These are phyloP conservation scores for Daphoenositta chrysoptera DNA, from an alignment of 2,113 vertebrate species.

Conservation along the genomic window DNA sequence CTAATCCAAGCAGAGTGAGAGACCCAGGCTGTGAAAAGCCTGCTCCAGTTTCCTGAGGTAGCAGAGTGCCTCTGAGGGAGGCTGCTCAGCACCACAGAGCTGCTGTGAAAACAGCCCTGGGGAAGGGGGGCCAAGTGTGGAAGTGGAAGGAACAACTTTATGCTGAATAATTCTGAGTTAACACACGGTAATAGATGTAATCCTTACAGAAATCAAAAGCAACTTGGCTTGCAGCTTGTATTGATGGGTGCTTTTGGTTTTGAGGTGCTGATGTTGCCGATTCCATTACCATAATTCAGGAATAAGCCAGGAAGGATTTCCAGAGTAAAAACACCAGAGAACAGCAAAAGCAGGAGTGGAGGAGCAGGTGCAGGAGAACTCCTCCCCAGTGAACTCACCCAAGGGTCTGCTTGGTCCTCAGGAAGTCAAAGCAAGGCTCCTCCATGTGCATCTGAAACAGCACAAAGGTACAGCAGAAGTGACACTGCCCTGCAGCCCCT, in stretches of 20 bases:
- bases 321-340: not conserved
- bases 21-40: not conserved
- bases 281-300: not conserved
- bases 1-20: not conserved
- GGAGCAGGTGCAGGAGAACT: not conserved
- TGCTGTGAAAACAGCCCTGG: not conserved
- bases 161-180: not conserved
- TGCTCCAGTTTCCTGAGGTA: not conserved
- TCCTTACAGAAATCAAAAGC: not conserved
- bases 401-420: constrained; percentile 94
- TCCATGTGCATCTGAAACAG: constrained; percentile 96
- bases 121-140: not conserved
- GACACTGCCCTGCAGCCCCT: not conserved
- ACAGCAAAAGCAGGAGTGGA: not conserved
- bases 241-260: not conserved
- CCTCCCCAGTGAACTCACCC: constrained; percentile 75
- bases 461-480: not conserved
- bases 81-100: not conserved
- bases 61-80: not conserved
- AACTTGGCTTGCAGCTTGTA: not conserved
- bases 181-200: not conserved
- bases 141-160: not conserved
- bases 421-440: constrained; percentile 95
- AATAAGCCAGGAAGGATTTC: not conserved
- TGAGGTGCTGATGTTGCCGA: not conserved